Base-by-base conservation (phyloP, 2,113 vertebrate genomes). In the Semnornis frantzii region DNA sequence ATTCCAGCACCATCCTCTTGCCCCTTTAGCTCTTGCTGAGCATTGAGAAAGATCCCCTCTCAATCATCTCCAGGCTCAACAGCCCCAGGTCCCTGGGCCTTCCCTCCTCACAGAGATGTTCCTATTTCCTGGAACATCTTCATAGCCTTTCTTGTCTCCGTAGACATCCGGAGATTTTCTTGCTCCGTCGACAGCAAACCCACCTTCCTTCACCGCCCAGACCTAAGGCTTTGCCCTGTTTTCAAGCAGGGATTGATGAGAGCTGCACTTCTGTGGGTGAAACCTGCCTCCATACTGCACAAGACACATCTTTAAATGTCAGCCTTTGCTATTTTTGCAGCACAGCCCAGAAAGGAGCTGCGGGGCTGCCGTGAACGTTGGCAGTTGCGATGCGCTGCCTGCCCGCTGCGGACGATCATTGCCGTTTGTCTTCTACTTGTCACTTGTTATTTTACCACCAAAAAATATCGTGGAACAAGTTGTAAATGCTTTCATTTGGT, bases 341-440 rank as follows among this genome's bases (percentile, higher is more conserved):
- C 44, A 10, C 18, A 34, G 11, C 73, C 85, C 73, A 9, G 76
- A 25, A 55, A 59, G 83, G 65, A 44, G 86, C 74, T 69, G 76
- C 3, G 6, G 37, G 34, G 3, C 24, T 10, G 52, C 88, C 11
- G 10, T n/a, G 4, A 20, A 46, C 30, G 0, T 54, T 62, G 23
- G 0, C 37, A 1, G 0, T 13, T 2, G 59, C 14, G 18, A 44
- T 55, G 11, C 0, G 0, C 31, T 6, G 3, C 46, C 1, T 24
- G 39, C 48, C 14, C 1, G 5, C 33, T 9, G 0, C 5, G 39
- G 48, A 34, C 24, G 0, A 5, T 72, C 2, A 9, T 39, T 76
- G 28, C 42, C 2, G 1, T 42, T 76, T 55, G 50, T 7, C 70
- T 73, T 30, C 39, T 55, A 7, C 74, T 65, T 37, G 52, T 68